These are phyloP conservation scores for Plutomurus gul DNA, from an alignment of 1,140 invertebrate species.

Conservation along the genomic window DNA sequence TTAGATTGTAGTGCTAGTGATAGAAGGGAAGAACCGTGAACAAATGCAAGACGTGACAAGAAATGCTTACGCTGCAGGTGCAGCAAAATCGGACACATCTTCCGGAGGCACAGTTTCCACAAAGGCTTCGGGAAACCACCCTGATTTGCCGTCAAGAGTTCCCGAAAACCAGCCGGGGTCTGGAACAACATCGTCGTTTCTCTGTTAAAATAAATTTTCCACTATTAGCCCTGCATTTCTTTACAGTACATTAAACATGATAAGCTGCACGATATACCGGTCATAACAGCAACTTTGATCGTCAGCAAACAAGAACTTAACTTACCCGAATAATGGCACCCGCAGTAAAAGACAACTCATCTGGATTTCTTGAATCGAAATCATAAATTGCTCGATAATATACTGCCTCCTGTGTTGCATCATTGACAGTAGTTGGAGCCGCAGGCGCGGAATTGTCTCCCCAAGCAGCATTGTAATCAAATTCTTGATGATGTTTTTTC, in stretches of 20 bases:
- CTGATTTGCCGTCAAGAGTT: constrained; percentile 80
- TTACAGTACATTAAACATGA: too few relatives aligned
- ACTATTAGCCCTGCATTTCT: too few relatives aligned
- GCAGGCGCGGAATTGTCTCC: constrained; percentile 37
- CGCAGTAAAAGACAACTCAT: constrained; percentile 92
- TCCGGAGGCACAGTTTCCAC: constrained; percentile 73
- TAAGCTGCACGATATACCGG: too few relatives aligned
- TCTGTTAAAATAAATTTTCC: too few relatives aligned
- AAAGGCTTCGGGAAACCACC: constrained; percentile 99
- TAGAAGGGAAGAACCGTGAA: not conserved
- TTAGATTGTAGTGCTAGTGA: too few relatives aligned
- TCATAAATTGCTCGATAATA: constrained; percentile 91
- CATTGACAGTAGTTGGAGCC: not conserved
- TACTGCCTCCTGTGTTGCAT: not conserved
- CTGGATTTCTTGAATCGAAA: constrained; percentile 87
- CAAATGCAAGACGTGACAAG: not conserved
- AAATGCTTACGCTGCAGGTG: not conserved
- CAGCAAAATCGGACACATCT: not conserved
- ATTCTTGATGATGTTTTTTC: constrained; percentile 49
- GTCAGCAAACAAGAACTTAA: not conserved
- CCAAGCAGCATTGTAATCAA: constrained; percentile 56
- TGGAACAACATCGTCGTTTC: constrained; percentile 80
- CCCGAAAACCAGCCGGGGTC: constrained; percentile 98
- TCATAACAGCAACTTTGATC: too few relatives aligned
- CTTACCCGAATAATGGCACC: constrained; percentile 88